Conservation (phyloP, 2,113 vertebrate species). For the Arothron firmamentum region DNA sequence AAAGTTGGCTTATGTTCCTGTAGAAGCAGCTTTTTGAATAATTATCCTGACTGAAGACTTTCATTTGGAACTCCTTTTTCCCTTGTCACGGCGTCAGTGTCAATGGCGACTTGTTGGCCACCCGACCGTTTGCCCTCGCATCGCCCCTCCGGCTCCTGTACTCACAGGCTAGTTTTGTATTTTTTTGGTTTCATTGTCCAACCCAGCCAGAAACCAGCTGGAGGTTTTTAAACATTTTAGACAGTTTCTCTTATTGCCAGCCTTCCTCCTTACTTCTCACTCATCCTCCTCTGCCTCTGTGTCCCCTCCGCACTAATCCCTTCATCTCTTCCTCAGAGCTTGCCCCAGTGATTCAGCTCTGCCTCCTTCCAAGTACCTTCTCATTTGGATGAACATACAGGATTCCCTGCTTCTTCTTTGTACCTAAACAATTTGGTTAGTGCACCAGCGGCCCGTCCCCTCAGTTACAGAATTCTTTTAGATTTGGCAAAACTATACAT, state of each 20-base stretch:
- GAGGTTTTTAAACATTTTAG: slow-evolving; percentile 41
- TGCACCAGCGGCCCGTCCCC: too few relatives aligned
- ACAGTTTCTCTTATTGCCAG: slow-evolving; percentile 42
- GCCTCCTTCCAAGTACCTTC: slow-evolving; percentile 33
- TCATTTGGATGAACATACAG: slow-evolving; percentile 13
- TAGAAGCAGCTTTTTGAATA: too few relatives aligned
- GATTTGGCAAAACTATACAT: too few relatives aligned
- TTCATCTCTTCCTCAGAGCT: slow-evolving; percentile 52
- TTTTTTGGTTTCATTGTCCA: slow-evolving; percentile 35
- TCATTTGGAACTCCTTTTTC: too few relatives aligned
- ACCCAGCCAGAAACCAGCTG: slow-evolving; percentile 43
- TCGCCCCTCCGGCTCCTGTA: slow-evolving; percentile 39
- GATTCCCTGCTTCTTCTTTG: slow-evolving; percentile 10
- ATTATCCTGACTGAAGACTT: neutral
- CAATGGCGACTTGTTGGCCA: too few relatives aligned
- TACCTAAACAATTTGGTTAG: slow-evolving; percentile 20
- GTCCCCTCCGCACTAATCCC: slow-evolving; percentile 41
- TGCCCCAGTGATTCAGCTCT: slow-evolving; percentile 42
- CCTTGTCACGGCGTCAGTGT: too few relatives aligned
- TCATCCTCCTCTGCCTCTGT: slow-evolving; percentile 7
- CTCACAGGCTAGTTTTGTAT: slow-evolving; percentile 39
- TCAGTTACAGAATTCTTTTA: too few relatives aligned
- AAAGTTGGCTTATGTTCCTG: neutral
- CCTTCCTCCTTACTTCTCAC: slow-evolving; percentile 49
- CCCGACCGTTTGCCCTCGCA: slow-evolving; percentile 23